A percentile compares a stretch with the other conserved stretches of the same genome.
These are phyloP conservation scores for Heterotis niloticus DNA, from an alignment of 2,113 vertebrate genomes.

Conservation along the genomic window DNA sequence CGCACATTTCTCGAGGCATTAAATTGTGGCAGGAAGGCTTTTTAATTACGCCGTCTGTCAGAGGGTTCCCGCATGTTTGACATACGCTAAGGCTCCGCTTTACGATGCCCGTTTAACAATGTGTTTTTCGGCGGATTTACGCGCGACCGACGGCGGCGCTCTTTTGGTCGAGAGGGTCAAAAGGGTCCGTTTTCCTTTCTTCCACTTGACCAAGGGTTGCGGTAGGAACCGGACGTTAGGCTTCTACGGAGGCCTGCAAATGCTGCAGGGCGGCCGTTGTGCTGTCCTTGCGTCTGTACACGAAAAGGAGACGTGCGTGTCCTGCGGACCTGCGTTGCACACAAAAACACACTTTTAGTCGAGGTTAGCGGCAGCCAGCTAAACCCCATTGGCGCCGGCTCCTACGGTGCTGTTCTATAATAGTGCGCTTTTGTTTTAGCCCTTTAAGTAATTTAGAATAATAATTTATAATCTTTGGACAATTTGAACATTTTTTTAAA, in stretches of 20 bases:
- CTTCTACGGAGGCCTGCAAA: background rate
- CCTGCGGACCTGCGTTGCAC: no score
- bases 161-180: constrained; percentile 30
- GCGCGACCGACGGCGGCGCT: constrained; percentile 40
- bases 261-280: background rate
- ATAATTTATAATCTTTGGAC: no score
- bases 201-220: background rate
- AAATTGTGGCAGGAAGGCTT: constrained; percentile 66
- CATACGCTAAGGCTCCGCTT: constrained; percentile 57
- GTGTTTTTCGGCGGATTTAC: constrained; percentile 39
- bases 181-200: constrained; percentile 6
- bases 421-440: no score
- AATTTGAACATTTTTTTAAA: no score
- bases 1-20: constrained; percentile 18
- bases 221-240: background rate
- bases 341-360: no score
- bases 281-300: background rate
- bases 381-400: no score
- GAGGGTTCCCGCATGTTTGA: constrained; percentile 74
- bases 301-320: no score
- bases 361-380: no score
- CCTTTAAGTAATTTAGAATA: no score
- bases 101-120: constrained; percentile 46
- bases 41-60: constrained; percentile 83
- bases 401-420: no score